phyloP scores from a whole-genome alignment of 2,113 vertebrate genomes.

The Australoheros scitulus region DNA sequence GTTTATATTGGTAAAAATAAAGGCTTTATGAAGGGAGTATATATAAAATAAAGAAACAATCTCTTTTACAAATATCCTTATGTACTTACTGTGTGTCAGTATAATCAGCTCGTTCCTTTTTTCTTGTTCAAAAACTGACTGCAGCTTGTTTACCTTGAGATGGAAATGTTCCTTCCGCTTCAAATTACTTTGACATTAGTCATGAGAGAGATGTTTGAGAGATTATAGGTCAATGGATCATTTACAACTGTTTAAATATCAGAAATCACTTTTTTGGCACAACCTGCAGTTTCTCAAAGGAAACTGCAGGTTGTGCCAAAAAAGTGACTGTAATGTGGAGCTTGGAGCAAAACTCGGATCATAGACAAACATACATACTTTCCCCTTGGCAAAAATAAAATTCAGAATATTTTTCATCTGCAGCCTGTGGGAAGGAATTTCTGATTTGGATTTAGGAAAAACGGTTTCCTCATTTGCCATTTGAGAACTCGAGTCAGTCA shows the following conservation, averaged over 20 bases:
- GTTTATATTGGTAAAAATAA: not conserved
- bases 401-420: not conserved
- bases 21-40: not conserved
- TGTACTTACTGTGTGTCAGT: too few relatives aligned
- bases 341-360: not conserved
- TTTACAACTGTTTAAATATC: not conserved
- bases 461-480: not conserved
- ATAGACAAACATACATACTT: not conserved
- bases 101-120: not conserved
- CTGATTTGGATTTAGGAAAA: not conserved
- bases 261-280: too few relatives aligned
- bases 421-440: not conserved
- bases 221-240: rapidly evolving
- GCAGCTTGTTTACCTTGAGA: too few relatives aligned
- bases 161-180: not conserved
- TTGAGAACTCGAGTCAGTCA: rapidly evolving
- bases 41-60: not conserved
- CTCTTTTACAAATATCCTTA: not conserved
- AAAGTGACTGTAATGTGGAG: rapidly evolving
- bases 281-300: too few relatives aligned
- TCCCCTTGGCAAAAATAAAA: not conserved
- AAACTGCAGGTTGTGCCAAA: too few relatives aligned
- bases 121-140: not conserved
- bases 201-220: not conserved
- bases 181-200: not conserved